phyloP scores from a whole-genome alignment of 1,140 invertebrate genomes.

The Ostrea denselamellosa region DNA sequence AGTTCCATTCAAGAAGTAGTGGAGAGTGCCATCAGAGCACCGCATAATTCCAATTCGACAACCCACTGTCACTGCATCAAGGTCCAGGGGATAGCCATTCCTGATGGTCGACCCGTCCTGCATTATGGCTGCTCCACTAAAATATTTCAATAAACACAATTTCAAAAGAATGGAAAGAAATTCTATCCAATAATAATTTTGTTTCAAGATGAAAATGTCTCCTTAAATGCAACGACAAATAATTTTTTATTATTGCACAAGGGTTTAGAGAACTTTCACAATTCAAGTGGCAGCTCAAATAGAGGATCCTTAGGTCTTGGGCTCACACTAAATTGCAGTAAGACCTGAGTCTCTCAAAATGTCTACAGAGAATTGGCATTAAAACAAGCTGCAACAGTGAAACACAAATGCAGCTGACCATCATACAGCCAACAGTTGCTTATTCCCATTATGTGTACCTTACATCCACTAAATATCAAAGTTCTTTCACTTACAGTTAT shows the following conservation, averaged over 20 bases:
- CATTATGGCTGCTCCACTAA: conserved; percentile 81
- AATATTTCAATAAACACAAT: conserved; percentile 67
- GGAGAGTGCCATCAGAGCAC: conserved; percentile 89
- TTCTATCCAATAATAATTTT: not conserved
- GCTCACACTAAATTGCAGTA: too few relatives aligned
- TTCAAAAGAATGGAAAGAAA: not conserved
- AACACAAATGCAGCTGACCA: too few relatives aligned
- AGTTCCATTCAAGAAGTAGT: conserved; percentile 94
- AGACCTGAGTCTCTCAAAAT: too few relatives aligned
- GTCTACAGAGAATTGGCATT: too few relatives aligned
- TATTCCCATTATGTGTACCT: too few relatives aligned
- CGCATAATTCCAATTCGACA: conserved; percentile 92
- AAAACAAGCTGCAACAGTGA: too few relatives aligned
- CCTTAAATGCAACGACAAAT: not conserved
- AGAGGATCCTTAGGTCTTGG: too few relatives aligned
- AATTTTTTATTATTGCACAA: not conserved
- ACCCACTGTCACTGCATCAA: conserved; percentile 88
- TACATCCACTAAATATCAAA: too few relatives aligned
- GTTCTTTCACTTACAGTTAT: too few relatives aligned
- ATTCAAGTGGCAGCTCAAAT: too few relatives aligned
- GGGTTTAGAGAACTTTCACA: too few relatives aligned
- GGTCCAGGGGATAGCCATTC: conserved; percentile 90
- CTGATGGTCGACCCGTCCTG: conserved; percentile 90
- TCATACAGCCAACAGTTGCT: too few relatives aligned
- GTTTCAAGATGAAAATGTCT: not conserved